Evolutionary conservation across 2,113 vertebrate genomes (phyloP), one percentile per base, ranked within the genome.

Genomic region (Leucosticte australis): DNA sequence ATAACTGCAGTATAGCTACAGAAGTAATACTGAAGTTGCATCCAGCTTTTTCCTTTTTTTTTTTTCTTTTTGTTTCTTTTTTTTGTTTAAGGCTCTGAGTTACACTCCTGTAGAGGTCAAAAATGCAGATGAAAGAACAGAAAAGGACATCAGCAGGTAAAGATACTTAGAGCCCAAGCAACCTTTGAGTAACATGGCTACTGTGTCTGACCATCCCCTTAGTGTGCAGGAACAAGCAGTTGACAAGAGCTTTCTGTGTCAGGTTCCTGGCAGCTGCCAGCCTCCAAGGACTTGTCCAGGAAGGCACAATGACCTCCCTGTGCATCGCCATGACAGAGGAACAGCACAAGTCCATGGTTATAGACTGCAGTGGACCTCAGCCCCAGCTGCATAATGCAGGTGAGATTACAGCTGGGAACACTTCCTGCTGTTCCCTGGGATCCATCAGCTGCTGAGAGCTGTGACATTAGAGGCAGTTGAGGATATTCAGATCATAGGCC

Each of bases 191-290:
- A 87, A 42, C 44, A 55, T 79, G 50, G 55, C 47, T 74, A 19
- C n/a, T 59, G n/a, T 33, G 20, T 20, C 11, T 31, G 68, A 46
- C 39, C 46, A 7, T 76, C 76, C 88, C 79, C 77, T 76, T 47
- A 56, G 53, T 63, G 26, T 46, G 86, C 15, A 33, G 74, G 33
- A 80, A 39, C 74, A 60, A 87, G 37, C 47, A 87, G 55, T 60
- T 94, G 59, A 95, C 33, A 44, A 46, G 30, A 62, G 23, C 63
- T 96, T 46, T 92, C 49, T 95, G 19, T 95, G 75, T 31, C 92
- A 99, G 99, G 98, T 99, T 99, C 96, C 98, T 99, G 91, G 99
- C 98, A 95, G 98, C 98, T 69, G 99, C 99, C 91, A 98, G 99
- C 95, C 98, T 99, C 85, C 99, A 99, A 94, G 99, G 99, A 53